Percentiles rank a stretch among this genome's conserved stretches.
phyloP scores from a whole-genome alignment of 2,888 invertebrate species.

The Drosophila leonis region DNA sequence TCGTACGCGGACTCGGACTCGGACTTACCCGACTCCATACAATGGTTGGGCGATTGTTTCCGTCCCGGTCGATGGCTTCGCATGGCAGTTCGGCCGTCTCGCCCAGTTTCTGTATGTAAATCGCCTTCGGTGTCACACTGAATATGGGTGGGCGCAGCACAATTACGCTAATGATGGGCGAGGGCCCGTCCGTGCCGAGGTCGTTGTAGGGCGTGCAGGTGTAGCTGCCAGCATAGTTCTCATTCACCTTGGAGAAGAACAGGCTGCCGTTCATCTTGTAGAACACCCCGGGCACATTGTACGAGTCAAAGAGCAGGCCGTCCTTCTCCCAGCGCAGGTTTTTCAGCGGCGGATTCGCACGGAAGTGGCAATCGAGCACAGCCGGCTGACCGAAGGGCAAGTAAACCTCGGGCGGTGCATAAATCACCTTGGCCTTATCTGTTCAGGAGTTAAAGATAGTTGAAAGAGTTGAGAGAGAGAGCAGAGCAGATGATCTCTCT shows the following conservation, averaged over 20 bases:
- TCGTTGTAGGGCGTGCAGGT: constrained; percentile 96
- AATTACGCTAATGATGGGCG: constrained; percentile 93
- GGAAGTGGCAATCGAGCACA: constrained; percentile 95
- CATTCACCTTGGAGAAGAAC: constrained; percentile 93
- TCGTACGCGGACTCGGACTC: not conserved
- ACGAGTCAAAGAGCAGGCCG: constrained; percentile 95
- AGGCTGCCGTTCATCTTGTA: constrained; percentile 94
- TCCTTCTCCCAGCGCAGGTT: constrained; percentile 97
- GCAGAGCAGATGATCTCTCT: no score
- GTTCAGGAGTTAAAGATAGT: constrained; percentile 60
- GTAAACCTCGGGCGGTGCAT: constrained; percentile 93
- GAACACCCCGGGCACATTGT: constrained; percentile 94
- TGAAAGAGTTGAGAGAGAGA: not conserved
- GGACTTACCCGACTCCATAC: constrained; percentile 89
- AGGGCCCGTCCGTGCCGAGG: constrained; percentile 94
- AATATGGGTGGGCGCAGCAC: constrained; percentile 95
- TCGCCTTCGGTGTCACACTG: constrained; percentile 91
- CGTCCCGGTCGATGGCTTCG: constrained; percentile 90
- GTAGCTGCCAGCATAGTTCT: constrained; percentile 94
- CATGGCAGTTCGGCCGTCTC: constrained; percentile 93
- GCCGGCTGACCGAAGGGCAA: constrained; percentile 93
- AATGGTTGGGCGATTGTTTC: constrained; percentile 88
- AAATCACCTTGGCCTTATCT: constrained; percentile 97
- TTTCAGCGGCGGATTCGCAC: constrained; percentile 95
- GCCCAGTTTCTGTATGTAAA: constrained; percentile 93